phyloP scores from a whole-genome alignment of 2,113 vertebrate genomes.

The Dasyurus viverrinus region DNA sequence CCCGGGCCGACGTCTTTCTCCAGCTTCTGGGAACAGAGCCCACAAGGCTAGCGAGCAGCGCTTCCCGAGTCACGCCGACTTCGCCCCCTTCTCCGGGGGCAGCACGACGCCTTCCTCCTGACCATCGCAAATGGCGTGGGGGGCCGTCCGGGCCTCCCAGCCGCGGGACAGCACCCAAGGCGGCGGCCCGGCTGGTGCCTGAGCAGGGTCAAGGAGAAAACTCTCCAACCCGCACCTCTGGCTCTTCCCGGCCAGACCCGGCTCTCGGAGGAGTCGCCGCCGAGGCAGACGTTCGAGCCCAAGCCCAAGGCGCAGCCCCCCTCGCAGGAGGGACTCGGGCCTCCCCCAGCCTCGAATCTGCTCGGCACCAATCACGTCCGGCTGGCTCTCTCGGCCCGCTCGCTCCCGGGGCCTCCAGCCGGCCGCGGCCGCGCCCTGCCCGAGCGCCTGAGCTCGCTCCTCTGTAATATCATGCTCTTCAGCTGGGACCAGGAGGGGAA shows the following conservation, averaged over 20 bases:
- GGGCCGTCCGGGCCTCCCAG: conserved; percentile 73
- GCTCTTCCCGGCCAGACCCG: conserved; percentile 83
- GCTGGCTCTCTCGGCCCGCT: conserved; percentile 74
- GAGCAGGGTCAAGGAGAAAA: conserved; percentile 83
- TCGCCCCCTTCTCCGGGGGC: conserved; percentile 70
- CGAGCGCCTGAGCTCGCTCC: conserved; percentile 75
- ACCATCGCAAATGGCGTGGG: conserved; percentile 77
- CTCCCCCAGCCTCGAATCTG: conserved; percentile 63
- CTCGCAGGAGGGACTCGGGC: conserved; percentile 77
- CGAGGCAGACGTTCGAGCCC: conserved; percentile 68
- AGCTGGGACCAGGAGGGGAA: conserved; percentile 16
- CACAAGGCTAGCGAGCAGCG: conserved; percentile 76
- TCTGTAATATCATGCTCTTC: conserved; percentile 83
- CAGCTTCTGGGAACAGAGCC: conserved; percentile 69
- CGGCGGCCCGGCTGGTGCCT: conserved; percentile 80
- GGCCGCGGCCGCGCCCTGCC: conserved; percentile 81
- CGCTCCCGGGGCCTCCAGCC: conserved; percentile 46
- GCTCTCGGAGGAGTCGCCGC: conserved; percentile 69
- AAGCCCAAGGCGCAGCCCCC: conserved; percentile 10
- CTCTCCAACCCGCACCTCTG: conserved; percentile 67
- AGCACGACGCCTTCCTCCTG: conserved; percentile 80
- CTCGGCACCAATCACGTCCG: conserved; percentile 75
- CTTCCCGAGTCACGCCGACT: conserved; percentile 73
- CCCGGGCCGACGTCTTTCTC: conserved; percentile 77
- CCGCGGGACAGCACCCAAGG: conserved; percentile 81